Conservation (phyloP, 2,113 vertebrate species). For the Gyps fulvus region DNA sequence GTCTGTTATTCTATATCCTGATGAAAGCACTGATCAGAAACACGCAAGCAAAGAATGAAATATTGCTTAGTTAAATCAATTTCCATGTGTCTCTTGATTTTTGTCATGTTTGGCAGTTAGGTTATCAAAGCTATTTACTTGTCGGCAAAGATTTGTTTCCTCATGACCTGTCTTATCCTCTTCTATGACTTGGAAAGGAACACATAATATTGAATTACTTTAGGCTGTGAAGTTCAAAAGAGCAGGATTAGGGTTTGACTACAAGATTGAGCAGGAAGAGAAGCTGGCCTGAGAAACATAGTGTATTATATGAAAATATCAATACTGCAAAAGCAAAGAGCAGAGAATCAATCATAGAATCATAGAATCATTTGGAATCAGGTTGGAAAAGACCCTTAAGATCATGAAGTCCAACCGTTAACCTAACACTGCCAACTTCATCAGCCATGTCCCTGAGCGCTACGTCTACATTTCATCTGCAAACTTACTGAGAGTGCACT, state of each 20-base stretch:
- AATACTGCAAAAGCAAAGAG: background rate
- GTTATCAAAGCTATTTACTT: background rate
- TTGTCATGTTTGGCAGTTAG: background rate
- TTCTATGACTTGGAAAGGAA: background rate
- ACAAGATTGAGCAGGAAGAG: background rate
- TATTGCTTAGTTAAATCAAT: background rate
- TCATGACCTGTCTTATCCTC: background rate
- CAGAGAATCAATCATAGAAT: background rate
- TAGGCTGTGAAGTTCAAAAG: background rate
- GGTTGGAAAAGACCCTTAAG: background rate
- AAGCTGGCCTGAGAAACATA: background rate
- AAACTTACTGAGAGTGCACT: background rate
- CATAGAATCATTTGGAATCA: background rate
- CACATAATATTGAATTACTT: background rate
- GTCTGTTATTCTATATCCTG: background rate
- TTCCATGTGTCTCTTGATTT: background rate
- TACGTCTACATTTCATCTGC: background rate
- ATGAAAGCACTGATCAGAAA: background rate
- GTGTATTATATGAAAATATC: background rate
- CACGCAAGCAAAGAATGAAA: background rate
- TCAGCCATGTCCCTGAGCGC: background rate
- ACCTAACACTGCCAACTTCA: background rate
- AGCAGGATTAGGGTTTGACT: background rate
- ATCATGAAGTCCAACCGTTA: background rate
- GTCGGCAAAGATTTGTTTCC: background rate